These are phyloP conservation scores for Rhinella marina DNA, from an alignment of 2,797 vertebrate genomes.

Conservation along the genomic window DNA sequence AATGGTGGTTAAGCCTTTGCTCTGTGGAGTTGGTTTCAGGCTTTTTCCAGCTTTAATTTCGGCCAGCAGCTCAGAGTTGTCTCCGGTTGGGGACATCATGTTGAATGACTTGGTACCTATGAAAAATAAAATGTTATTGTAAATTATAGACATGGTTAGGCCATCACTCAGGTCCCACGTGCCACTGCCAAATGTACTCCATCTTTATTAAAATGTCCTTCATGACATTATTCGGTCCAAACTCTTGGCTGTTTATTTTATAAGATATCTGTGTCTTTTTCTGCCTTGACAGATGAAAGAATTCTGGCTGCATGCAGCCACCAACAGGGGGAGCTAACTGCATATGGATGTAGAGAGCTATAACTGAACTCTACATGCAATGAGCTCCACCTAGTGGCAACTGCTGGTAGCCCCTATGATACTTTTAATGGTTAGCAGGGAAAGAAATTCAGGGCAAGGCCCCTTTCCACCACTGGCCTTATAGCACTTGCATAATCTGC, in stretches of 20 bases:
- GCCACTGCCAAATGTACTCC: neutral
- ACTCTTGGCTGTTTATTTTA: neutral
- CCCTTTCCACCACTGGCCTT: too few species aligned
- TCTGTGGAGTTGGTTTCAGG: constrained; percentile 94
- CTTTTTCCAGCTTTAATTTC: constrained; percentile 98
- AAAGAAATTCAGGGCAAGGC: too few species aligned
- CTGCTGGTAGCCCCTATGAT: too few species aligned
- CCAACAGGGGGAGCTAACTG: too few species aligned
- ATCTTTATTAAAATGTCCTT: neutral
- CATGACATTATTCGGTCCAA: too few species aligned
- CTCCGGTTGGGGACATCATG: constrained; percentile 98
- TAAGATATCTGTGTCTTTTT: neutral
- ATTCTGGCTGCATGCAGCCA: neutral
- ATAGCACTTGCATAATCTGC: too few species aligned
- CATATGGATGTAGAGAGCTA: too few species aligned
- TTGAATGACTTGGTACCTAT: constrained; percentile 98
- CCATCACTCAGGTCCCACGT: neutral
- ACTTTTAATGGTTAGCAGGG: too few species aligned
- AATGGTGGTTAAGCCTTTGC: constrained; percentile 92
- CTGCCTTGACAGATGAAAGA: neutral
- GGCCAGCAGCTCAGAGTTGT: constrained; percentile 96
- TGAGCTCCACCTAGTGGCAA: too few species aligned
- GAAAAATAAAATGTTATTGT: neutral
- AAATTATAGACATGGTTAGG: neutral
- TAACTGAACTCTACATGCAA: too few species aligned